Evolutionary conservation across 2,888 invertebrate species (phyloP), one percentile per base, ranked within the genome.

Genomic region (Pseudanteris insignis): DNA sequence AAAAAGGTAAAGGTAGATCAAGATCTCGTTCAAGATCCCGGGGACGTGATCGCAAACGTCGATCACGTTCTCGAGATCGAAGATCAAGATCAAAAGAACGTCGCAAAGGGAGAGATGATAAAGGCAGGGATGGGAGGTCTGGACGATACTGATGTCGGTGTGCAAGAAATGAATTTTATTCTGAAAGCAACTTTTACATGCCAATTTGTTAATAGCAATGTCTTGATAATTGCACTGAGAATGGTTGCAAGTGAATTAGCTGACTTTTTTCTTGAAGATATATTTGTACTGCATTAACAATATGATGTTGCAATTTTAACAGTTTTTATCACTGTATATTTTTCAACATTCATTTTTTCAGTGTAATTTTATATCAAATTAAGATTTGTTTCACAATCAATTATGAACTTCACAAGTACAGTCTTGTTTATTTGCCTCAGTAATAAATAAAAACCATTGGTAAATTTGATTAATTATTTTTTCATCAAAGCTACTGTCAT

Each of bases 21-120:
- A 83, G 87, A 63, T 87, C 87, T 1, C 84, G 87, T 36, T 87
- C 87, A 10, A 72, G 78, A 70, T 81, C 79, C 64, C 83, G 81
- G 63, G 83, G 77, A 70, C 86, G 70, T 15, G 86, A 83, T 76
- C 82, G 70, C 25, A 78, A 76, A 48, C 75, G 77, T 6, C 71
- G 78, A 55, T 80, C 79, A 10, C 77, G 81, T 21, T 81, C 81
- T 1, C 76, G 81, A 2, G 79, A 79, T 6, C 72, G 77, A 46
- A 67, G 76, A 66, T 79, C 79, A 1, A 68, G 77, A 66, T 80
- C 79, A 0, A 79, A 77, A 47, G 79, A 79, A 6, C 74, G 79
- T 14, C 76, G 79, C 38, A 79, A 78, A 57, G 71, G 76, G 66
- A 79, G 76, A 77, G 82, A 75, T 24, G 82, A 76, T 38, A 79